A percentile compares a stretch with the other conserved stretches of the same genome.
Evolutionary conservation across 2,113 vertebrate genomes (phyloP).

Genomic region (Oncorhynchus nerka): DNA sequence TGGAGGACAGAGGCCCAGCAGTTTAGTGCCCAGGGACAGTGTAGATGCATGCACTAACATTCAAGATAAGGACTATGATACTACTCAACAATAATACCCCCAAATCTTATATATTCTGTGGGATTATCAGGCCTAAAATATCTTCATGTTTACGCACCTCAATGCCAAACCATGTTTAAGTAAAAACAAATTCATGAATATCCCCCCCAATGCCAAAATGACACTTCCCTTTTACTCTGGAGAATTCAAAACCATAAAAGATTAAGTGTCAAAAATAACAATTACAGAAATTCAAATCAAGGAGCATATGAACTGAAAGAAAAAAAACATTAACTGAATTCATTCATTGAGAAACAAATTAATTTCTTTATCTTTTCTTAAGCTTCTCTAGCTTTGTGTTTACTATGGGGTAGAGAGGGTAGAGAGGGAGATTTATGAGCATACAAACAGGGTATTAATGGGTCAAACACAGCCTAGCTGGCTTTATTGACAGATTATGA

Average conservation of each 20-base stretch:
- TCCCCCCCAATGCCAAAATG: conserved; percentile 20
- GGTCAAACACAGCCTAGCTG: conserved; percentile 72
- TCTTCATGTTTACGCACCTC: neutral
- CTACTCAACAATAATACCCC: conserved; percentile 35
- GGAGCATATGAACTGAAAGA: conserved; percentile 66
- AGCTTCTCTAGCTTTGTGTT: conserved; percentile 72
- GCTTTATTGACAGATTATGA: conserved; percentile 72
- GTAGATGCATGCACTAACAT: conserved; percentile 1
- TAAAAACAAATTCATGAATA: conserved; percentile 11
- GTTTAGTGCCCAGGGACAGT: neutral
- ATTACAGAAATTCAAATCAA: conserved; percentile 74
- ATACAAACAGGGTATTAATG: conserved; percentile 74
- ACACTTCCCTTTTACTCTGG: conserved; percentile 4
- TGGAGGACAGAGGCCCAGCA: neutral
- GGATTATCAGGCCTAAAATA: conserved; percentile 16
- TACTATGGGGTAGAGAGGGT: conserved; percentile 19
- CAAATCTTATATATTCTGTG: conserved; percentile 18
- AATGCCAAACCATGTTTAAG: conserved; percentile 21
- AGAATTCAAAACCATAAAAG: conserved; percentile 58
- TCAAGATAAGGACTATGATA: conserved; percentile 5
- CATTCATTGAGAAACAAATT: conserved; percentile 59
- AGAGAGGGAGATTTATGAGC: conserved; percentile 61
- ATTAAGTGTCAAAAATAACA: conserved; percentile 71
- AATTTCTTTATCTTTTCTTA: conserved; percentile 70
- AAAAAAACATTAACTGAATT: conserved; percentile 75